A percentile compares a stretch with the other conserved stretches of the same genome.
Evolutionary conservation across 2,113 vertebrate species (phyloP).

Genomic region (Oxygymnocypris stewartii): DNA sequence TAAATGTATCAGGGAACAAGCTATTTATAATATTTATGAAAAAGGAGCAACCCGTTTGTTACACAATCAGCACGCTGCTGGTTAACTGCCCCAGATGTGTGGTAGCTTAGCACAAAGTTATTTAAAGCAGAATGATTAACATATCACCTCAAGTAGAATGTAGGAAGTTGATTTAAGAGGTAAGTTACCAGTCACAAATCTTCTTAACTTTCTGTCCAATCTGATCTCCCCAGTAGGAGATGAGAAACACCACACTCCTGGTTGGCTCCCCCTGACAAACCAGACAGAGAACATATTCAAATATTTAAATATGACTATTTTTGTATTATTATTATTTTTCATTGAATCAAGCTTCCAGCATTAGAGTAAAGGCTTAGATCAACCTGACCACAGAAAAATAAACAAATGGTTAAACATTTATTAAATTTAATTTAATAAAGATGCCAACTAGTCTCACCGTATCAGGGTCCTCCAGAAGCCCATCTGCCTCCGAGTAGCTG

Average conservation of each 20-base stretch:
- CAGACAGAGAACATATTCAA: background rate
- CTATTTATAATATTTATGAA: background rate
- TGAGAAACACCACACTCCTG: slow-evolving; percentile 90
- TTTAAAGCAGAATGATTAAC: background rate
- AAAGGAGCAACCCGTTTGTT: background rate
- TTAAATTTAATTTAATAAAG: too few species aligned
- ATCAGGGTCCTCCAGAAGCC: slow-evolving; percentile 84
- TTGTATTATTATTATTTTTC: too few species aligned
- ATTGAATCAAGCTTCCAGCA: background rate
- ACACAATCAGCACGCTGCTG: background rate
- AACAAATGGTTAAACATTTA: background rate
- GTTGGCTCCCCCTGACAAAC: slow-evolving; percentile 82
- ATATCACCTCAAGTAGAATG: background rate
- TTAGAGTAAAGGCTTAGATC: background rate
- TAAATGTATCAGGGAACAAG: background rate
- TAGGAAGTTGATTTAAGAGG: background rate
- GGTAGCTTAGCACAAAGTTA: background rate
- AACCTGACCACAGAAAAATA: background rate
- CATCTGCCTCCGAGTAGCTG: slow-evolving; percentile 86
- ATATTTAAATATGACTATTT: too few species aligned
- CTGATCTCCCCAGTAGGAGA: slow-evolving; percentile 97
- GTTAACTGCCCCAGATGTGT: background rate
- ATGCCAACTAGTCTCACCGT: slow-evolving; percentile 78
- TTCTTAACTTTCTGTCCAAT: slow-evolving; percentile 98
- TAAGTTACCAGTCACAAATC: slow-evolving; percentile 93